Evolutionary conservation across 2,797 vertebrate genomes (phyloP).

Genomic region (Bovichtus diacanthus): DNA sequence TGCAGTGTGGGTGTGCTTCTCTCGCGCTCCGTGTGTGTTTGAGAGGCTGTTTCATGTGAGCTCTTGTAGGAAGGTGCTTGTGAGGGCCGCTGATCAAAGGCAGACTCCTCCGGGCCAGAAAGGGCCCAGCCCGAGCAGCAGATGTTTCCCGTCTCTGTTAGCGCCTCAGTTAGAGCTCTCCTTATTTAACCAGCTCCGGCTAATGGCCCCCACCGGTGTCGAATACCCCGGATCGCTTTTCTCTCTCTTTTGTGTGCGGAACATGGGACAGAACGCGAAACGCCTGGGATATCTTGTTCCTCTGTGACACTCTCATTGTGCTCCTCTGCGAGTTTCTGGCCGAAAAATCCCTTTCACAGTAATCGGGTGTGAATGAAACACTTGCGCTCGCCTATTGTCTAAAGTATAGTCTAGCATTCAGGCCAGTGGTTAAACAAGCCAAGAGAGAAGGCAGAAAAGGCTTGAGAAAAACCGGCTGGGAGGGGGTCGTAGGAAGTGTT

Average conservation of each 20-base stretch:
- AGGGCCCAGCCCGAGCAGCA: constrained; percentile 62
- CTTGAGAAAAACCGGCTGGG: constrained; percentile 9
- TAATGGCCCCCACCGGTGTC: constrained; percentile 74
- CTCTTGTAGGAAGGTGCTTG: constrained; percentile 55
- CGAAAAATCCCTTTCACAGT: constrained; percentile 71
- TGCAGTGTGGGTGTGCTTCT: constrained; percentile 1
- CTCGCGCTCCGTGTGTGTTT: constrained; percentile 1
- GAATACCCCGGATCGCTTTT: constrained; percentile 70
- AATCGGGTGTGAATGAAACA: constrained; percentile 82
- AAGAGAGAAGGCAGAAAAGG: constrained; percentile 40
- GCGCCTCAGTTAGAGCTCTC: constrained; percentile 58
- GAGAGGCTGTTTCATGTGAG: constrained; percentile 54
- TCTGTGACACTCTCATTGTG: constrained; percentile 71
- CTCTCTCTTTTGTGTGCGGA: constrained; percentile 65
- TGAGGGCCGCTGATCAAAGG: constrained; percentile 74
- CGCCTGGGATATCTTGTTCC: constrained; percentile 75
- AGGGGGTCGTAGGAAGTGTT: constrained; percentile 3
- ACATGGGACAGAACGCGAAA: constrained; percentile 63
- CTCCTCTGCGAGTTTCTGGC: constrained; percentile 67
- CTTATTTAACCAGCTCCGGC: constrained; percentile 72
- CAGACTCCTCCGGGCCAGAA: constrained; percentile 56
- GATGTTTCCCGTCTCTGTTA: constrained; percentile 76
- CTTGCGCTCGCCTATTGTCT: constrained; percentile 74
- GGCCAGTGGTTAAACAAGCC: constrained; percentile 71
- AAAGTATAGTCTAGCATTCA: constrained; percentile 57